These are phyloP conservation scores for Hirtodrosophila confusa DNA, from an alignment of 2,888 invertebrate genomes.

Conservation along the genomic window DNA sequence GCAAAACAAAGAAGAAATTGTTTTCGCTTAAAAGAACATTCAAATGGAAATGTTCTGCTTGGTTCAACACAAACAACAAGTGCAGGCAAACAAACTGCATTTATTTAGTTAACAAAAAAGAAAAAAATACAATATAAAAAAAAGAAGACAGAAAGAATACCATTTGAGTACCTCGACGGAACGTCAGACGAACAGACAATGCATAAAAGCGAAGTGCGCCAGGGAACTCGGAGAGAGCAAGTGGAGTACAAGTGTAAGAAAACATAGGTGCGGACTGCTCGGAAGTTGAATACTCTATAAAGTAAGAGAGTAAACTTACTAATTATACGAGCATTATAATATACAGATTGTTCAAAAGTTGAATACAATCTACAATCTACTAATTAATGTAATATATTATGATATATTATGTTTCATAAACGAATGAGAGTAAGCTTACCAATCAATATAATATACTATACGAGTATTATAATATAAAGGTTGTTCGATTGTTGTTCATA, in stretches of 20 bases:
- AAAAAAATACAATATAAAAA: conserved; percentile 2
- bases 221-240: conserved; percentile 32
- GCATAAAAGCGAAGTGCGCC: conserved; percentile 78
- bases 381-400: no score
- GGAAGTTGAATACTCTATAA: conserved; percentile 23
- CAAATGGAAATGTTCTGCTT: conserved; percentile 80
- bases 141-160: conserved; percentile 47
- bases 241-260: conserved; percentile 38
- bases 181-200: conserved; percentile 68
- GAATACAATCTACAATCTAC: no score
- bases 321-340: no score
- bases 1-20: conserved; percentile 81
- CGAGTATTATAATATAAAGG: no score
- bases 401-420: no score
- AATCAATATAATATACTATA: no score
- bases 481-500: no score
- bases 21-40: conserved; percentile 81
- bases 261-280: background rate
- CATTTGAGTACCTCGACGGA: conserved; percentile 71
- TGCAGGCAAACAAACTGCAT: conserved; percentile 77
- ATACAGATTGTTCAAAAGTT: no score
- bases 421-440: no score
- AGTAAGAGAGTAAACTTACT: no score
- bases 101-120: conserved; percentile 71
- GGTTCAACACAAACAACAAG: conserved; percentile 78